Conservation (phyloP, 2,797 vertebrate species). For the Thripadectes ignobilis region DNA sequence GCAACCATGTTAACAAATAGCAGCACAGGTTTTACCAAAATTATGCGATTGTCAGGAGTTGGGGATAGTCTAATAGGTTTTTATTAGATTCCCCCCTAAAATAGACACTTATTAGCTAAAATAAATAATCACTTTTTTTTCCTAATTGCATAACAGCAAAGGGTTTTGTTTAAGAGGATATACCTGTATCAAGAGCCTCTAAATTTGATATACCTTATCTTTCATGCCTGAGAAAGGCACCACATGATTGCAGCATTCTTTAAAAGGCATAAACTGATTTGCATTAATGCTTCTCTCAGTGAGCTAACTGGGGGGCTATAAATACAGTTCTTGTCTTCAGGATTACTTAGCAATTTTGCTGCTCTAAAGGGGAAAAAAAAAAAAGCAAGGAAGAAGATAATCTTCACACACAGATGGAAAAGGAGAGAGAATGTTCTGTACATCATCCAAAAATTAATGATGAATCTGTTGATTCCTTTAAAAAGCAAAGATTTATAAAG, state of each 20-base stretch:
- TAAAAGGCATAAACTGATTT: constrained; percentile 36
- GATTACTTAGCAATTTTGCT: constrained; percentile 33
- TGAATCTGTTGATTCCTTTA: background rate
- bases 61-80: background rate
- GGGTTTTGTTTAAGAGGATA: background rate
- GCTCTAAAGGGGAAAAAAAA: background rate
- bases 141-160: background rate
- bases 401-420: background rate
- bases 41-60: background rate
- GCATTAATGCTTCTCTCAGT: constrained; percentile 1
- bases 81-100: background rate
- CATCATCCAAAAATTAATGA: background rate
- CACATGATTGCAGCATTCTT: constrained; percentile 9
- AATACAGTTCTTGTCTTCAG: constrained; percentile 11
- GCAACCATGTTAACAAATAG: constrained; percentile 55
- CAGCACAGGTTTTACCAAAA: background rate
- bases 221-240: background rate
- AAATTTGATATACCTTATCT: background rate
- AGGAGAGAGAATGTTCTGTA: background rate
- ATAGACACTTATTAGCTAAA: background rate
- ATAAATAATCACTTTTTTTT: background rate
- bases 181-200: background rate
- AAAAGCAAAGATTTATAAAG: background rate
- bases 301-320: constrained; percentile 7
- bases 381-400: background rate